These are phyloP conservation scores for Odontocerum albicorne DNA, from an alignment of 2,888 invertebrate species.

Conservation along the genomic window DNA sequence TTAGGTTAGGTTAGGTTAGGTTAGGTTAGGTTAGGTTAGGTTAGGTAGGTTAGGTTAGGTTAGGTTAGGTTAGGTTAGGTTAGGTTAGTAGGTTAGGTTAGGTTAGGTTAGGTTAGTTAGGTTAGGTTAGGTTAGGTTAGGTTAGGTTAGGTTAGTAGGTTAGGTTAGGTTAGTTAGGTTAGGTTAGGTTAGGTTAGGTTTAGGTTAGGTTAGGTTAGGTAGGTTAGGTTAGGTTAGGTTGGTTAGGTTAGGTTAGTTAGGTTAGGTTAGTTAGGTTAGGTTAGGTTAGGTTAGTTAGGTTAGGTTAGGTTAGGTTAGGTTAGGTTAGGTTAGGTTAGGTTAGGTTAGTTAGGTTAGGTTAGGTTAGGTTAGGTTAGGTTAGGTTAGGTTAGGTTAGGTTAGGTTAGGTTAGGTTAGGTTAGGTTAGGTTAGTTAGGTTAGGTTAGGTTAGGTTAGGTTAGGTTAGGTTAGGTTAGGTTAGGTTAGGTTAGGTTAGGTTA, in stretches of 20 bases:
- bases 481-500: slow-evolving; percentile 18
- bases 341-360: slow-evolving; percentile 7
- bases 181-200: slow-evolving; percentile 32
- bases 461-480: slow-evolving; percentile 34
- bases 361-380: slow-evolving; percentile 7
- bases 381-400: slow-evolving; percentile 11
- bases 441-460: slow-evolving; percentile 25
- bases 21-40: slow-evolving; percentile 17
- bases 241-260: slow-evolving; percentile 6
- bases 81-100: slow-evolving; percentile 31
- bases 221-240: slow-evolving; percentile 34
- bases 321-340: slow-evolving; percentile 36
- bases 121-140: slow-evolving; percentile 5
- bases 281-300: slow-evolving; percentile 36
- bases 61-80: slow-evolving; percentile 28
- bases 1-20: slow-evolving; percentile 17
- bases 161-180: slow-evolving; percentile 30
- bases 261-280: slow-evolving; percentile 26
- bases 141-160: slow-evolving; percentile 27
- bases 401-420: slow-evolving; percentile 13
- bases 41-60: slow-evolving; percentile 13
- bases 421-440: slow-evolving; percentile 16
- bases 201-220: slow-evolving; percentile 30
- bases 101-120: slow-evolving; percentile 18
- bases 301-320: slow-evolving; percentile 36